These are phyloP conservation scores for Rattus rattus DNA, from an alignment of 2,113 vertebrate species.

Conservation along the genomic window DNA sequence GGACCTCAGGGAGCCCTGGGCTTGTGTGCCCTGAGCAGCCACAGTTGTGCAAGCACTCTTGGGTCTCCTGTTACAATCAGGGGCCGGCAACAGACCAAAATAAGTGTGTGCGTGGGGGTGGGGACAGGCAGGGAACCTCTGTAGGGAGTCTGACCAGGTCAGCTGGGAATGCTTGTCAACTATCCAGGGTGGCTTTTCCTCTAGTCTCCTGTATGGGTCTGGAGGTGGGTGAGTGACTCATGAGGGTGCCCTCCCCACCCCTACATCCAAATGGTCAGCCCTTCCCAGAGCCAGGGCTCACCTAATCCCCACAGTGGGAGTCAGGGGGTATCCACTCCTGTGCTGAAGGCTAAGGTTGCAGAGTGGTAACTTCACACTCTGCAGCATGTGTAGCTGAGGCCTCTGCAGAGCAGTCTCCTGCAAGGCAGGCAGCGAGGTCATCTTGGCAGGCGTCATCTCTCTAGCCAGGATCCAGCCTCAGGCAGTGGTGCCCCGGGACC, in stretches of 20 bases:
- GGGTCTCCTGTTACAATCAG: slow-evolving; percentile 85
- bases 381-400: slow-evolving; percentile 85
- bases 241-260: slow-evolving; percentile 80
- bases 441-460: slow-evolving; percentile 79
- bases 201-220: slow-evolving; percentile 83
- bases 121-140: slow-evolving; percentile 63
- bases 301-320: slow-evolving; percentile 89
- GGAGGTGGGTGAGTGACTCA: slow-evolving; percentile 85
- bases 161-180: slow-evolving; percentile 91
- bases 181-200: slow-evolving; percentile 79
- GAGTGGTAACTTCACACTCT: slow-evolving; percentile 82
- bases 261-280: slow-evolving; percentile 79
- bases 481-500: slow-evolving; percentile 5
- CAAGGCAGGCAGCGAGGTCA: slow-evolving; percentile 83
- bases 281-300: slow-evolving; percentile 81
- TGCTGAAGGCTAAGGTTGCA: slow-evolving; percentile 88
- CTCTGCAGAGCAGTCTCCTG: slow-evolving; percentile 77
- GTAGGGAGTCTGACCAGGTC: slow-evolving; percentile 87
- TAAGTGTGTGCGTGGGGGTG: slow-evolving; percentile 55
- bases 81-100: slow-evolving; percentile 80
- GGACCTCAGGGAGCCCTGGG: slow-evolving; percentile 73
- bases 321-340: slow-evolving; percentile 84
- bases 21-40: slow-evolving; percentile 43
- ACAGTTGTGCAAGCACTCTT: slow-evolving; percentile 72
- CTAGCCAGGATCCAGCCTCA: slow-evolving; percentile 62